phyloP scores from a whole-genome alignment of 1,140 invertebrate genomes.

The Antheraea pernyi region DNA sequence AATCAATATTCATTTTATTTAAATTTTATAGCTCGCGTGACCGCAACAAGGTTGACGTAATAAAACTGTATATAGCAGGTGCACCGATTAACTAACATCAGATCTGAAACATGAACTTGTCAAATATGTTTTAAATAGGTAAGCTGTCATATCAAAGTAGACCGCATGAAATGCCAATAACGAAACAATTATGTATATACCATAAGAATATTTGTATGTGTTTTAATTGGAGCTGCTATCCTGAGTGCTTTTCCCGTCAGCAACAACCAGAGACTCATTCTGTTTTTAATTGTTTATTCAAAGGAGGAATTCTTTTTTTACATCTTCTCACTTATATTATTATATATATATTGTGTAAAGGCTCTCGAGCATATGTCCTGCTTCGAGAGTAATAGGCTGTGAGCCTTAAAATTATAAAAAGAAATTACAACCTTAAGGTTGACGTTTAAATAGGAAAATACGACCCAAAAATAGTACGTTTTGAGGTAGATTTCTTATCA shows the following conservation, averaged over 20 bases:
- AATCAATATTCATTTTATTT: constrained; percentile 9
- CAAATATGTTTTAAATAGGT: background rate
- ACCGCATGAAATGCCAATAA: background rate
- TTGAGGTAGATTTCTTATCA: background rate
- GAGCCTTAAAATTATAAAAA: no score
- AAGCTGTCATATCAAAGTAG: background rate
- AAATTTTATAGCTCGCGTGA: constrained; percentile 7
- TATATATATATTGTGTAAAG: no score
- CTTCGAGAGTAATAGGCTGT: no score
- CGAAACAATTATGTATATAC: background rate
- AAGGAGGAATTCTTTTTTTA: no score
- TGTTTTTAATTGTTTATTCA: no score
- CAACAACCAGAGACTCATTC: no score
- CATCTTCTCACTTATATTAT: no score
- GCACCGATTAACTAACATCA: constrained; percentile 5
- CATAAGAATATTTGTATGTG: no score
- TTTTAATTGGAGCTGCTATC: no score
- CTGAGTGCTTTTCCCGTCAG: no score
- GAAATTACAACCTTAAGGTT: no score
- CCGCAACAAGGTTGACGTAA: constrained; percentile 6
- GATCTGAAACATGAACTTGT: constrained; percentile 7
- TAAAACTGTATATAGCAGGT: constrained; percentile 10
- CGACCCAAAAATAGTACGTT: background rate
- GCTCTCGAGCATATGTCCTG: no score
- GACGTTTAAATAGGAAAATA: background rate